Percentiles rank a stretch among this genome's conserved stretches.
phyloP scores from a whole-genome alignment of 2,888 invertebrate genomes.

The Quadriops clusia region DNA sequence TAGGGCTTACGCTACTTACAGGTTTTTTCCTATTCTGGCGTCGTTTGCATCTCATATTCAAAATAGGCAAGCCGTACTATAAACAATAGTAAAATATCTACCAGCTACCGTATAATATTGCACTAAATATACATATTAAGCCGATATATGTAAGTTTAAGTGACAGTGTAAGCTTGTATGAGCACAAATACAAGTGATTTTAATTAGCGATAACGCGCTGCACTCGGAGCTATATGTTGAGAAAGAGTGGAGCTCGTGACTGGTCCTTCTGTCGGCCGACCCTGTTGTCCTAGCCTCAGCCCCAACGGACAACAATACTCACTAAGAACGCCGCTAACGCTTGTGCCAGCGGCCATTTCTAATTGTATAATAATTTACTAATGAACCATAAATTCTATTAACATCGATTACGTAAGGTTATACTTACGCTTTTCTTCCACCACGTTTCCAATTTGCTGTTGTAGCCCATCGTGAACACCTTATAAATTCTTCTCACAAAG shows the following conservation, averaged over 20 bases:
- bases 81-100: too few species aligned
- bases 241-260: constrained; percentile 17
- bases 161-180: constrained; percentile 29
- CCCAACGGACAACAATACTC: too few species aligned
- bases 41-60: too few species aligned
- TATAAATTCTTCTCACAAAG: too few species aligned
- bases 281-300: constrained; percentile 1
- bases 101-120: too few species aligned
- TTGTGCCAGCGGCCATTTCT: constrained; percentile 18
- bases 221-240: constrained; percentile 2
- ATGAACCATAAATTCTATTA: constrained; percentile 21
- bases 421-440: too few species aligned
- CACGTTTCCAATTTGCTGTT: too few species aligned
- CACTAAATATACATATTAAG: constrained; percentile 30
- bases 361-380: constrained; percentile 21
- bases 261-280: constrained; percentile 18
- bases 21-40: too few species aligned
- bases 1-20: too few species aligned
- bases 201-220: constrained; percentile 28
- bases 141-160: constrained; percentile 28
- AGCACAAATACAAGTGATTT: constrained; percentile 29
- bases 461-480: too few species aligned
- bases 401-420: too few species aligned
- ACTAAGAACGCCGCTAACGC: constrained; percentile 14
- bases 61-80: too few species aligned